Conservation (phyloP, 2,888 invertebrate species). For the Calameuta idolon region DNA sequence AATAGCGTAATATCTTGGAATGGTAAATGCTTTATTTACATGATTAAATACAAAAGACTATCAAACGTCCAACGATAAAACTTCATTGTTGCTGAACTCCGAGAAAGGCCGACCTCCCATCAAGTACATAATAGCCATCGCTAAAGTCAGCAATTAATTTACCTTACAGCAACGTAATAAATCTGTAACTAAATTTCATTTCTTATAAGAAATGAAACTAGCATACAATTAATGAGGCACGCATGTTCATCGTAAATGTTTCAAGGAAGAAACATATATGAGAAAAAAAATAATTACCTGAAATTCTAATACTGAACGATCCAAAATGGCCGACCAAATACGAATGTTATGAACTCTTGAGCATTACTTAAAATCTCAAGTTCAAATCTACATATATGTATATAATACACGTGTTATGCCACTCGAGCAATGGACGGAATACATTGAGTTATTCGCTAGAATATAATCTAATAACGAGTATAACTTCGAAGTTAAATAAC, state of each 20-base stretch:
- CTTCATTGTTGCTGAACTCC: background rate
- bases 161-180: background rate
- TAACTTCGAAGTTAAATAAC: background rate
- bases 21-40: background rate
- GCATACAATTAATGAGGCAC: conserved; percentile 2
- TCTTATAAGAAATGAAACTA: conserved; percentile 24
- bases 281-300: conserved; percentile 21
- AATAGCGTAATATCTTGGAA: background rate
- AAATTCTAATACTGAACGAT: background rate
- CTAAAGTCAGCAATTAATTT: background rate
- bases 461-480: background rate
- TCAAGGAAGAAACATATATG: conserved; percentile 37
- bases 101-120: background rate
- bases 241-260: conserved; percentile 35
- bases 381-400: background rate
- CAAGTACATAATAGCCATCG: background rate
- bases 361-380: background rate
- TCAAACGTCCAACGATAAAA: background rate
- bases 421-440: background rate
- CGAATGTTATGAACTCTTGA: background rate
- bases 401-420: background rate
- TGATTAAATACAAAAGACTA: background rate
- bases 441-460: background rate
- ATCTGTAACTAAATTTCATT: background rate
- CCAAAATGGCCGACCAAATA: background rate